phyloP scores from a whole-genome alignment of 2,888 invertebrate species.

The Megalurothrips usitatus region DNA sequence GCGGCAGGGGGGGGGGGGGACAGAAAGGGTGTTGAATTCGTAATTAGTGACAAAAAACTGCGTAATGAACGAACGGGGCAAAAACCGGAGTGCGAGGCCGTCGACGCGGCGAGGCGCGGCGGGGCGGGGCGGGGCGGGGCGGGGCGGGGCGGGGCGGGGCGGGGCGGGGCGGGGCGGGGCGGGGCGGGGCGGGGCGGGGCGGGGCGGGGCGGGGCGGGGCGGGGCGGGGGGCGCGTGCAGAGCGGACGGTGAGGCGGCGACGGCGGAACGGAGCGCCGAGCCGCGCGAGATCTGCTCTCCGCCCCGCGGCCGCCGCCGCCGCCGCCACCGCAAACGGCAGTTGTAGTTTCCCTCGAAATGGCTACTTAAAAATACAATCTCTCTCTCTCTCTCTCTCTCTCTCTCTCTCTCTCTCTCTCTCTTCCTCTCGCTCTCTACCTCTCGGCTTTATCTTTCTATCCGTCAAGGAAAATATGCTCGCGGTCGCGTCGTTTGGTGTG shows the following conservation, averaged over 20 bases:
- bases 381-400: constrained; percentile 3
- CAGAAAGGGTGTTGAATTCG: constrained; percentile 15
- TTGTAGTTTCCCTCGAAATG: no score
- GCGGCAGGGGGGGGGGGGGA: not conserved
- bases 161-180: not conserved
- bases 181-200: not conserved
- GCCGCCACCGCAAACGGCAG: no score
- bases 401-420: constrained; percentile 6
- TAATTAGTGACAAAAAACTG: constrained; percentile 18
- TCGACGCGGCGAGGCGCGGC: not conserved
- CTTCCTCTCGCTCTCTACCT: not conserved
- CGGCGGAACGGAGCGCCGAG: not conserved
- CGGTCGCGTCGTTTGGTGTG: no score
- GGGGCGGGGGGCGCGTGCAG: not conserved
- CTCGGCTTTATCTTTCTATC: not conserved
- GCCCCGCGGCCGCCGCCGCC: no score
- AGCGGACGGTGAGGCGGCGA: not conserved
- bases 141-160: not conserved
- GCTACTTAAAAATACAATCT: not conserved
- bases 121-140: not conserved
- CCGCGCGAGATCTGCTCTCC: not conserved
- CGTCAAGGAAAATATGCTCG: not conserved
- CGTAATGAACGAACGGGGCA: not conserved
- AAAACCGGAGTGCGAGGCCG: not conserved
- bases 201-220: not conserved